Percentiles rank a stretch among this genome's conserved stretches.
Evolutionary conservation across 2,113 vertebrate genomes (phyloP).

Genomic region (Ia io): DNA sequence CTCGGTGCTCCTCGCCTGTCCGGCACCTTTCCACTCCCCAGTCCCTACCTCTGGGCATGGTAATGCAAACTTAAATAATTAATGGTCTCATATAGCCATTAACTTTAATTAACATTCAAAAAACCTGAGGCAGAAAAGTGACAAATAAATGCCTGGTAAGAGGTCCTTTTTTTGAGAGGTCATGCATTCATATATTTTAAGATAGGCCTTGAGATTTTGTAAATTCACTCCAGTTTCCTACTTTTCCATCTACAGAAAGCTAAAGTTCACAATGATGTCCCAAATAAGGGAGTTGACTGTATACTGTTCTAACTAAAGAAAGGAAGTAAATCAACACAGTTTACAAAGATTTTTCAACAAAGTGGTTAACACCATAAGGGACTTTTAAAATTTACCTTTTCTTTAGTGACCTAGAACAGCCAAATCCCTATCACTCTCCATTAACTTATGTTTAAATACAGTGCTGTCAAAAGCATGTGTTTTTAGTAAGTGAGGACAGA

Average conservation of each 20-base stretch:
- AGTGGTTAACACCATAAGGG: background rate
- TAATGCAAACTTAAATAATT: background rate
- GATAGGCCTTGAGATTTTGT: background rate
- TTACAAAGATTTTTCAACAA: slow-evolving; percentile 27
- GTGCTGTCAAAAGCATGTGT: background rate
- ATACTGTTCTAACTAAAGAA: background rate
- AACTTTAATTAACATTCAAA: background rate
- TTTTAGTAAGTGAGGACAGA: slow-evolving; percentile 15
- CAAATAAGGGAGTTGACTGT: background rate
- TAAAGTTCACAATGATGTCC: background rate
- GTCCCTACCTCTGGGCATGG: background rate
- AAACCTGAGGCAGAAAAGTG: background rate
- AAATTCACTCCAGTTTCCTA: background rate
- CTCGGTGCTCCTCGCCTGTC: background rate
- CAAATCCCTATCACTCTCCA: background rate
- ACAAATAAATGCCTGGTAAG: background rate
- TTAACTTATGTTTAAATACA: background rate
- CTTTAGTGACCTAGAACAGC: background rate
- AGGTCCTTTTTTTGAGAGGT: background rate
- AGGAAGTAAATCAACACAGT: background rate
- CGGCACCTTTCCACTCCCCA: background rate
- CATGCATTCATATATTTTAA: background rate
- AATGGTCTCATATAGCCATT: background rate
- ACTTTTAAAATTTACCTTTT: slow-evolving; percentile 7
- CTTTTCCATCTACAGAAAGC: background rate